Evolutionary conservation across 2,888 invertebrate species (phyloP).

Genomic region (Acrobasis repandana): DNA sequence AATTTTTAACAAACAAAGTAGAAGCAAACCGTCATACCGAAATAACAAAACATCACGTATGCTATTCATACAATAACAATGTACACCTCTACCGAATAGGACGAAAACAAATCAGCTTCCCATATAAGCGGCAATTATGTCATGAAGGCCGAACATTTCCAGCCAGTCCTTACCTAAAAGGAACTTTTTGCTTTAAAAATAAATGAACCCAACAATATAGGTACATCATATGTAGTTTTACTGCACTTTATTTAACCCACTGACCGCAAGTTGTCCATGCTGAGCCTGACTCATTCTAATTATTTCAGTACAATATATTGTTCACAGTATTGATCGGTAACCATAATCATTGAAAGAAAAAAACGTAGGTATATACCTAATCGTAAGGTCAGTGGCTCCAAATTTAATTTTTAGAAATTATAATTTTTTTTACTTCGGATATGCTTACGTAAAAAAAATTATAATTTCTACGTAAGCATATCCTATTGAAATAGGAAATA

Average conservation of each 20-base stretch:
- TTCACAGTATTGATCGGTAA: not conserved
- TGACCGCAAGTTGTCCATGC: not conserved
- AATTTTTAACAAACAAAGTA: too few species aligned
- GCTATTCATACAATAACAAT: not conserved
- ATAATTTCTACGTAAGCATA: too few species aligned
- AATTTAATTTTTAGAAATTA: not conserved
- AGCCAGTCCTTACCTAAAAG: not conserved
- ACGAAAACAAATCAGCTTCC: constrained; percentile 6
- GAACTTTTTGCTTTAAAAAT: constrained; percentile 1
- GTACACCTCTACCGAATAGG: not conserved
- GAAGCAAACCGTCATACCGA: not conserved
- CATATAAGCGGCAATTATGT: constrained; percentile 19
- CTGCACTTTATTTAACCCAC: constrained; percentile 7
- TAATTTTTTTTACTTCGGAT: too few species aligned
- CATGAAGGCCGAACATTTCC: constrained; percentile 13
- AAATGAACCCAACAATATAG: not conserved
- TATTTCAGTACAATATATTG: constrained; percentile 1
- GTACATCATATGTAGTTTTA: not conserved
- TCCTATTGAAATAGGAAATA: too few species aligned
- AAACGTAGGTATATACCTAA: not conserved
- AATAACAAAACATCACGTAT: constrained; percentile 15
- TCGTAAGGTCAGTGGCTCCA: not conserved
- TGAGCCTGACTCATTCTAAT: constrained; percentile 5
- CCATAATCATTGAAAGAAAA: not conserved
- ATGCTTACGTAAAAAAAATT: too few species aligned